phyloP scores from a whole-genome alignment of 2,888 invertebrate species.

The Zygogramma bicolorata region DNA sequence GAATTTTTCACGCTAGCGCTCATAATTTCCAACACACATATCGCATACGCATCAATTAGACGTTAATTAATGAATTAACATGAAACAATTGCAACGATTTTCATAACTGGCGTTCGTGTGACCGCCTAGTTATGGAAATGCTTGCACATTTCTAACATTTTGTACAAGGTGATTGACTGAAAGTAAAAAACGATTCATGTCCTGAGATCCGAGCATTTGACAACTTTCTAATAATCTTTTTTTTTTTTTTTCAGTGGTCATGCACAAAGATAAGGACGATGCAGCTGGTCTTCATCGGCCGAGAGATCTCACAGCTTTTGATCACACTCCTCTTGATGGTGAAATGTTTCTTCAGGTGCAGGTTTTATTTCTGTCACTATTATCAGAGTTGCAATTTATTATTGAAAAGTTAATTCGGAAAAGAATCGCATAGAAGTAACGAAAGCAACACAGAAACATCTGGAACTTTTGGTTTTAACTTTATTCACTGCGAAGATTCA shows the following conservation, averaged over 20 bases:
- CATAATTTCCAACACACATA: slow-evolving; percentile 3
- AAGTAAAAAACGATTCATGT: no score
- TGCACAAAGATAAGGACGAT: slow-evolving; percentile 95
- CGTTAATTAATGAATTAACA: slow-evolving; percentile 40
- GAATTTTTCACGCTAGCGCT: slow-evolving; percentile 32
- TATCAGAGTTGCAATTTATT: no score
- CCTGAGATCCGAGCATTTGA: neutral
- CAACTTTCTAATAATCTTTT: slow-evolving; percentile 12
- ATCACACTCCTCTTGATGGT: slow-evolving; percentile 91
- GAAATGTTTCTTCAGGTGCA: slow-evolving; percentile 97
- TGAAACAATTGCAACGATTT: slow-evolving; percentile 31
- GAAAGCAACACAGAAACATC: no score
- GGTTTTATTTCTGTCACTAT: slow-evolving; percentile 46
- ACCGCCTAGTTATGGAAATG: neutral
- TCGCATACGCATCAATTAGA: slow-evolving; percentile 27
- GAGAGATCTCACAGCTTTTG: slow-evolving; percentile 86
- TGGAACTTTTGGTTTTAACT: no score
- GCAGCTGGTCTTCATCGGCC: slow-evolving; percentile 76
- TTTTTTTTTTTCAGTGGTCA: slow-evolving; percentile 84
- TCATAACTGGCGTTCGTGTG: slow-evolving; percentile 29
- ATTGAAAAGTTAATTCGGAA: no score
- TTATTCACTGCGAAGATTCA: no score
- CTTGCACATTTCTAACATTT: neutral
- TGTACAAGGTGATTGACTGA: neutral
- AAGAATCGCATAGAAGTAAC: no score